Evolutionary conservation across 2,888 invertebrate genomes (phyloP).

Genomic region (Tetheella fluctuosa): DNA sequence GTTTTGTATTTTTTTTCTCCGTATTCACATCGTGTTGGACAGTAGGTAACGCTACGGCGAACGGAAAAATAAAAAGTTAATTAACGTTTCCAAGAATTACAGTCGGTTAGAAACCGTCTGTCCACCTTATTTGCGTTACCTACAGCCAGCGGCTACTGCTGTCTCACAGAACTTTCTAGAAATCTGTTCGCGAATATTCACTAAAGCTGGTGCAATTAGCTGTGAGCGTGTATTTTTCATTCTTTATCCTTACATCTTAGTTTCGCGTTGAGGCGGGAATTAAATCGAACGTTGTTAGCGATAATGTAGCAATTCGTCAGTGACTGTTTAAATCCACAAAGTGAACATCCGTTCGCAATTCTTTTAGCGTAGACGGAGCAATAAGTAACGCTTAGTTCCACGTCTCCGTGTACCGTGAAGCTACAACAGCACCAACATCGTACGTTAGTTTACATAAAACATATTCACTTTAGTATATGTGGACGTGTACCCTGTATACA

Average conservation of each 20-base stretch:
- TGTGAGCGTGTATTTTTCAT: slow-evolving; percentile 45
- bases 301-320: slow-evolving; percentile 75
- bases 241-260: slow-evolving; percentile 53
- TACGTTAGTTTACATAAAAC: slow-evolving; percentile 19
- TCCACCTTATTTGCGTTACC: slow-evolving; percentile 32
- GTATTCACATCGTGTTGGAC: slow-evolving; percentile 35
- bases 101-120: slow-evolving; percentile 43
- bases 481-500: slow-evolving; percentile 7
- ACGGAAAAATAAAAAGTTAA: slow-evolving; percentile 61
- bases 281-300: slow-evolving; percentile 70
- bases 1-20: slow-evolving; percentile 52
- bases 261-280: slow-evolving; percentile 43
- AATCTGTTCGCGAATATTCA: slow-evolving; percentile 25
- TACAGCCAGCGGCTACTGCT: background rate
- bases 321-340: slow-evolving; percentile 71
- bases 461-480: slow-evolving; percentile 27
- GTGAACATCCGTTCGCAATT: slow-evolving; percentile 65
- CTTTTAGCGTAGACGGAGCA: slow-evolving; percentile 60
- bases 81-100: slow-evolving; percentile 59
- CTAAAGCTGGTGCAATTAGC: slow-evolving; percentile 35
- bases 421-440: slow-evolving; percentile 25
- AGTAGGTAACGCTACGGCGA: slow-evolving; percentile 37
- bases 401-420: slow-evolving; percentile 42
- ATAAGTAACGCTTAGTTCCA: slow-evolving; percentile 70
- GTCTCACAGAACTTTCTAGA: slow-evolving; percentile 1